Evolutionary conservation across 2,113 vertebrate species (phyloP).

Genomic region (Oryzias celebensis): DNA sequence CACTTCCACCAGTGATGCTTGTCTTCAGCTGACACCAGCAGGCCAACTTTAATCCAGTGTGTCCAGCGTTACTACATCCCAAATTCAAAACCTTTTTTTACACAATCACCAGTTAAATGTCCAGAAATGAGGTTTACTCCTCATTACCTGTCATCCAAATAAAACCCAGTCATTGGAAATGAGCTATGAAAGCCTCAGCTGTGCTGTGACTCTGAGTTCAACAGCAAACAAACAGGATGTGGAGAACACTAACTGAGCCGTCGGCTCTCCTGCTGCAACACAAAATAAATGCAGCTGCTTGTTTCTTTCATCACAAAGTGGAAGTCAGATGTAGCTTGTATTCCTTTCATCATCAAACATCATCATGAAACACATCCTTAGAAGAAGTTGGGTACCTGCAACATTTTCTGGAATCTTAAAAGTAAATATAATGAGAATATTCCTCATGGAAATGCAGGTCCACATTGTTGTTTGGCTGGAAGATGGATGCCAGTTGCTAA

Average conservation of each 20-base stretch:
- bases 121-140: constrained; percentile 28
- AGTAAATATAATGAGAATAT: too few species aligned
- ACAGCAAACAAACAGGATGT: constrained; percentile 20
- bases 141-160: constrained; percentile 32
- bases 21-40: constrained; percentile 26
- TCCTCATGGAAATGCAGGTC: too few species aligned
- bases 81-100: constrained; percentile 22
- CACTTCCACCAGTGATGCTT: constrained; percentile 12
- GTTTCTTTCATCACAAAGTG: too few species aligned
- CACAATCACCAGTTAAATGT: constrained; percentile 12
- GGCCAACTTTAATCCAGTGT: constrained; percentile 22
- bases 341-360: too few species aligned
- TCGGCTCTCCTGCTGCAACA: constrained; percentile 2
- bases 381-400: too few species aligned
- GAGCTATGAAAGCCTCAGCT: constrained; percentile 16
- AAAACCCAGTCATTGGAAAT: constrained; percentile 15
- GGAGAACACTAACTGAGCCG: constrained; percentile 13
- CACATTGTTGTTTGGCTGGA: too few species aligned
- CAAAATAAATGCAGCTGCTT: not conserved
- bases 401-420: too few species aligned
- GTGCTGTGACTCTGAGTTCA: constrained; percentile 27
- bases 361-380: too few species aligned
- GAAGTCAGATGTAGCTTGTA: too few species aligned
- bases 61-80: constrained; percentile 9
- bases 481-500: too few species aligned